Evolutionary conservation across 1,140 invertebrate genomes (phyloP), one percentile per base, ranked within the genome.

Genomic region (Habropoda laboriosa): DNA sequence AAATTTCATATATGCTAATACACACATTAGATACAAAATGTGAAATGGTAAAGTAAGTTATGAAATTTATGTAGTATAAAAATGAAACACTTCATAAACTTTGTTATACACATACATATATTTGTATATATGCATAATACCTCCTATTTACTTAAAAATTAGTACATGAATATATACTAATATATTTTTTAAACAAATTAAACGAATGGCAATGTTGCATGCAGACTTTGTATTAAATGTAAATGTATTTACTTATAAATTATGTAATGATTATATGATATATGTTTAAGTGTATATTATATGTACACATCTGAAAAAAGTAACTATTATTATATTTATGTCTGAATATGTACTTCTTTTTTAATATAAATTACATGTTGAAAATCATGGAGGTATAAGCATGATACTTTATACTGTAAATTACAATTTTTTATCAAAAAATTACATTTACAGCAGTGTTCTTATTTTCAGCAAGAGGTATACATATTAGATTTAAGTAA

Each of bases 191-290:
- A 7, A 0, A 49, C 21, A 49, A 49, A 21, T 63, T 30, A 0
- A 49, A 16, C 21, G 2, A 49, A 21, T 49, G 32, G 18, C 51
- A 64, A 51, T 51, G 10, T 64, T 40, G 58, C 58, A 74, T 74
- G 72, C 24, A 51, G n/a, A 49, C n/a, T 57, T 76, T 55, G 16
- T 68, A 55, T 66, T 57, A 57, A 60, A 35, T 38, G 35, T 24
- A 21, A 66, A 16, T n/a, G 24, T n/a, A 38, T 51, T 60, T 35
- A n/a, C 12, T 30, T 18, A 0, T 30, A 53, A 55, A 35, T 76
- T 18, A 45, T 45, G 58, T n/a, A 12, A 45, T 58, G 30, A 61
- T 24, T 53, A 24, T 38, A 71, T 24, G 18, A 45, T 49, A 13
- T 38, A 10, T 51, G 6, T 16, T 53, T 13, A n/a, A 51, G 18